Base-by-base conservation (phyloP, 2,113 vertebrate species). In the Scomber colias region DNA sequence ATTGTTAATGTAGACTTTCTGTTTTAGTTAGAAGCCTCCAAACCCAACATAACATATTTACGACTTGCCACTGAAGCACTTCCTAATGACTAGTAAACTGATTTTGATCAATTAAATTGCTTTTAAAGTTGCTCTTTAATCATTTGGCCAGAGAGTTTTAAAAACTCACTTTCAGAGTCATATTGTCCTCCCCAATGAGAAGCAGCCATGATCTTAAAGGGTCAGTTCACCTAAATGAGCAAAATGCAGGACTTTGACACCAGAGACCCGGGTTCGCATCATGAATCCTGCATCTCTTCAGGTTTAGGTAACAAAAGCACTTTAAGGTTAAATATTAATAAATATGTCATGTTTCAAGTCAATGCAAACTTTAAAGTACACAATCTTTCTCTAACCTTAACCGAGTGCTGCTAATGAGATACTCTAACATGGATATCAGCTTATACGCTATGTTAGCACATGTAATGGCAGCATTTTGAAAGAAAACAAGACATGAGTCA, bases 401-500 rank as follows among this genome's bases (percentile, higher is more conserved):
- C 7, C 35, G 2, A 40, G 8, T 35, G 31, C 31, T 4, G 31
- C 15, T 1, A 14, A 0, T 49, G 51, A 30, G 21, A 78, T 60
- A 56, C 5, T 5, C n/a, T 57, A 61, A 55, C 15, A 44, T 0
- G 65, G 56, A 12, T 10, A 2, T 1, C 16, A 40, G 84, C 54
- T 13, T 49, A 19, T 30, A 13, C 65, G 54, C 49, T n/a, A 46
- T 49, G 53, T 44, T 30, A 27, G 55, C 53, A 56, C 57, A 14
- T 62, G 27, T 62, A 64, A 67, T 19, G 77, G 35, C 27, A 77
- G 40, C 44, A 44, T 72, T 81, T 31, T 60, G 40, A 16, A 54
- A 24, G 19, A 63, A 71, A 57, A 48, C 15, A 9, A 13, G 2
- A 70, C 13, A 65, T 81, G 71, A 81, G 31, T 71, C 84, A 77